Conservation (phyloP, 2,113 vertebrate species). For the Pipra filicauda region DNA sequence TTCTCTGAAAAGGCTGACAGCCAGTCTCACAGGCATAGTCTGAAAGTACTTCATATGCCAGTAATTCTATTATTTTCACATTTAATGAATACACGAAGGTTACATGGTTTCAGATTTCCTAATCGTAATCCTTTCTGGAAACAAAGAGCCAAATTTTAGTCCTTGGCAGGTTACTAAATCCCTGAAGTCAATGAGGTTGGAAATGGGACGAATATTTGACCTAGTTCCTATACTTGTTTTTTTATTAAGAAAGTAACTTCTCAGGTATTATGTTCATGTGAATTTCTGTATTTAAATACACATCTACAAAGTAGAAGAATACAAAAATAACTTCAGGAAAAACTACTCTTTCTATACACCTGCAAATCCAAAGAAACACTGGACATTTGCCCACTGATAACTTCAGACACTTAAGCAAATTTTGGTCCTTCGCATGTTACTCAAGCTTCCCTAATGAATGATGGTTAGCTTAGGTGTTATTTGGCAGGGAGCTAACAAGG, state of each 20-base stretch:
- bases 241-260: neutral
- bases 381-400: neutral
- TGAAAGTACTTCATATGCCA: neutral
- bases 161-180: neutral
- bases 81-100: neutral
- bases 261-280: neutral
- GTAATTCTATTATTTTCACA: neutral
- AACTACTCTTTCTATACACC: neutral
- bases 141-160: neutral
- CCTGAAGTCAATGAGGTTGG: neutral
- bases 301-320: neutral
- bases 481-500: neutral
- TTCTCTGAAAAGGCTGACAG: neutral
- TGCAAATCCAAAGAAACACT: neutral
- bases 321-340: neutral
- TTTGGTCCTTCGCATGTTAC: neutral
- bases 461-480: neutral
- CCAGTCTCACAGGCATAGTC: neutral
- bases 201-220: neutral
- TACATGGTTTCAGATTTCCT: neutral
- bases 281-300: neutral
- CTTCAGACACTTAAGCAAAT: neutral
- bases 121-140: neutral
- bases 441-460: neutral
- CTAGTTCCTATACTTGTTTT: neutral